Evolutionary conservation across 2,113 vertebrate genomes (phyloP), one percentile per base, ranked within the genome.

Genomic region (Brevimyrus niger): DNA sequence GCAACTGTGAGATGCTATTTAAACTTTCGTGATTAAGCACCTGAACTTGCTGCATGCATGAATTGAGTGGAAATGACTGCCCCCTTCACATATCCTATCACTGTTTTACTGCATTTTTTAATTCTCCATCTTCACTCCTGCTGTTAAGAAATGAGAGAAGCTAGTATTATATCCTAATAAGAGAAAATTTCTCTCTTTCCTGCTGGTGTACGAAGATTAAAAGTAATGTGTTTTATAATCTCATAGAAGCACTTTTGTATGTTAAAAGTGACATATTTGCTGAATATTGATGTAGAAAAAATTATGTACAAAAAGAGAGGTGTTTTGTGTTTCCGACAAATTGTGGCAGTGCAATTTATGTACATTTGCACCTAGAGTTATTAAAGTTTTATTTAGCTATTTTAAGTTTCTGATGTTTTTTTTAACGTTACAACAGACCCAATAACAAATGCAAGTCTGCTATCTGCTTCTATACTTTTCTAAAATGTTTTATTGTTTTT

Each of bases 351-450:
- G 97, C 97, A 97, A 98, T 98, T 98, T 97, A 97, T 99, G 98
- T 99, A 99, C 97, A 98, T 99, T 98, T 98, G 97, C 97, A 98
- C 97, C 97, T 98, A 98, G 97, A 98, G 97, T 96, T 97, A 99
- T 98, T 98, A 99, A 99, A 99, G 97, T 98, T 99, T 98, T 99
- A 99, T 99, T 99, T 99, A 98, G 97, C 97, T 99, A 99, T 99
- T 99, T 99, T 97, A 98, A 93, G 93, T 51, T 19, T 53, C 80
- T 89, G 91, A 87, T 87, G 50, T 87, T 35, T 87, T 87, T 53
- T 87, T 55, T 1, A 47, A 27, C 1, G 5, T n/a, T 27, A 11
- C 48, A 48, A 48, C 47, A 10, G 84, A 86, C 7, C 83, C 23
- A 86, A 6, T 9, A 86, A 47, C 84, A 86, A 27, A 27, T 4